A percentile compares a stretch with the other conserved stretches of the same genome.
Conservation (phyloP, 1,140 invertebrate species). For the Saccostrea glomerata region DNA sequence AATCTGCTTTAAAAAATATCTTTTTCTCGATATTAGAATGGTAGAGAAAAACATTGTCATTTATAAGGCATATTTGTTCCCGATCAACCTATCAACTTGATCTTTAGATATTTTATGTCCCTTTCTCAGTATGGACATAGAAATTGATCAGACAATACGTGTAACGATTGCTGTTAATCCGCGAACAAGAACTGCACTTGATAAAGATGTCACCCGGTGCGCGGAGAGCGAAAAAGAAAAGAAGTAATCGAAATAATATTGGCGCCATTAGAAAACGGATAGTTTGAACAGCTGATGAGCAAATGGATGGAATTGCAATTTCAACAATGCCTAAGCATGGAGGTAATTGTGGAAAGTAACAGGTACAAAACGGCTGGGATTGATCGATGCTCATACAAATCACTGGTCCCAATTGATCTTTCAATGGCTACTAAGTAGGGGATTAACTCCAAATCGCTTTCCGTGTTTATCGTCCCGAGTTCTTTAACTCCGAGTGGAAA, state of each 20-base stretch:
- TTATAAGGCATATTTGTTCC: no score
- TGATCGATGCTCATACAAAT: neutral
- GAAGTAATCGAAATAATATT: slow-evolving; percentile 17
- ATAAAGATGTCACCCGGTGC: neutral
- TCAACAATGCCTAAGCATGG: neutral
- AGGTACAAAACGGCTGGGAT: neutral
- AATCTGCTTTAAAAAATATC: no score
- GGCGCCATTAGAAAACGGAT: slow-evolving; percentile 5
- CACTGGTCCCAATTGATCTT: neutral
- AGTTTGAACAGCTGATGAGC: neutral
- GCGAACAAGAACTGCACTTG: neutral
- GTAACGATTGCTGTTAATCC: neutral
- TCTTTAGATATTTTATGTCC: no score
- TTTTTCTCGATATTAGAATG: no score
- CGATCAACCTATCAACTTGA: no score
- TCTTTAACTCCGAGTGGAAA: neutral
- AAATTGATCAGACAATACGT: neutral
- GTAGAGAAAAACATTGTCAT: no score
- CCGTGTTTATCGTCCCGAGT: neutral
- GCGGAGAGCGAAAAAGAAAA: neutral
- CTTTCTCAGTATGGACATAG: neutral
- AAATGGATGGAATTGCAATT: neutral
- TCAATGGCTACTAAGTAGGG: neutral
- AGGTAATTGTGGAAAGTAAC: neutral
- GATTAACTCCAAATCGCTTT: neutral